Evolutionary conservation across 2,113 vertebrate species (phyloP), one percentile per base, ranked within the genome.

Genomic region (Chunga burmeisteri): DNA sequence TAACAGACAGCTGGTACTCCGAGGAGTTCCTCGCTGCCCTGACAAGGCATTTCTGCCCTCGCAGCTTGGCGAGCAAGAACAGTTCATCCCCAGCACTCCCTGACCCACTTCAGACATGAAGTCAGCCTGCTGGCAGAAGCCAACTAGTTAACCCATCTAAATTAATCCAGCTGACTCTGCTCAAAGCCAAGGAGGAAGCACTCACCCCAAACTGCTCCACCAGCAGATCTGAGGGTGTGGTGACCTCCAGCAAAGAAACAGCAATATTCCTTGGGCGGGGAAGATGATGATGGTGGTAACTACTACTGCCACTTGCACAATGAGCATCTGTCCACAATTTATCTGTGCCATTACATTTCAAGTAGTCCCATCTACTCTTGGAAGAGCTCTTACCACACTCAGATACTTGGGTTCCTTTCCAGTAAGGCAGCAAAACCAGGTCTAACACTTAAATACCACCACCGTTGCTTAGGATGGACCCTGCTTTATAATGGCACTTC

Each of bases 191-290:
- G 42, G 30, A 40, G 44, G 61, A 61, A 68, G 16, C 61, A 2
- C 56, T 71, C 67, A 38, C 74, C 81, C 79, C 63, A 19, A 92
- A 80, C 71, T 61, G 94, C 94, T 93, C 90, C 15, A 19, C 52
- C 91, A 94, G 88, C 94, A 92, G 16, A 46, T 63, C 30, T 14
- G 16, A 88, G 44, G 93, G 95, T 86, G 94, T 78, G 95, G 95
- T 94, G 83, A 86, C 94, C 95, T 86, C 20, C 62, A 81, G 92
- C 93, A 62, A 70, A 66, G 53, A 87, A 46, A 44, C 42, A 46
- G 75, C 65, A 70, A 10, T 6, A 47, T 14, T 82, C 13, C 81
- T 27, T 70, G 86, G 93, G 89, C 2, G 7, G 87, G 55, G 36
- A 38, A 38, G 17, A 66, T 7, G 27, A n/a, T 67, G 40, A 49